Evolutionary conservation across 2,888 invertebrate genomes (phyloP).

Genomic region (Imbricaverruca yamaguchii): DNA sequence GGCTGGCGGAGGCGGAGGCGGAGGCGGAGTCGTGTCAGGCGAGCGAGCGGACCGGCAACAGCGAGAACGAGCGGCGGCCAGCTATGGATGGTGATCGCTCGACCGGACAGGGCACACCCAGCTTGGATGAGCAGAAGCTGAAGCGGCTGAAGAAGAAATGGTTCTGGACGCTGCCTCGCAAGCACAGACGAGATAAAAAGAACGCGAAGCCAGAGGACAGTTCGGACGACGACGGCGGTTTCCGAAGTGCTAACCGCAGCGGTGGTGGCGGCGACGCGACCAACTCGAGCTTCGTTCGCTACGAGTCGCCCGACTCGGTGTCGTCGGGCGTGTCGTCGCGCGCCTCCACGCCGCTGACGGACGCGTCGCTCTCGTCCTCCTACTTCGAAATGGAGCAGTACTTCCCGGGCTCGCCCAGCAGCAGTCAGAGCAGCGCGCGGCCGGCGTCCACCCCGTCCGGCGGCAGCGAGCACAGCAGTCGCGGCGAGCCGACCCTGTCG

Average conservation of each 20-base stretch:
- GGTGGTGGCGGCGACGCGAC: slow-evolving; percentile 12
- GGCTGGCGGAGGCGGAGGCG: no score
- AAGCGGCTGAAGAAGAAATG: slow-evolving; percentile 33
- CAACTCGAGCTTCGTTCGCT: slow-evolving; percentile 31
- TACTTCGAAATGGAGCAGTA: slow-evolving; percentile 23
- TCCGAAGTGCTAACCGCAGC: slow-evolving; percentile 6
- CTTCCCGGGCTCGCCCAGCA: not conserved
- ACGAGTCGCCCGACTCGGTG: slow-evolving; percentile 32
- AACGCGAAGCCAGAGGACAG: slow-evolving; percentile 31
- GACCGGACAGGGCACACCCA: not conserved
- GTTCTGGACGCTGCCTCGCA: slow-evolving; percentile 33
- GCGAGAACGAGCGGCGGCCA: no score
- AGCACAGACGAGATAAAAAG: slow-evolving; percentile 27
- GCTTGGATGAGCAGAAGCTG: slow-evolving; percentile 27
- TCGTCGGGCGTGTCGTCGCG: slow-evolving; percentile 25
- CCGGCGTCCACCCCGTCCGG: not conserved
- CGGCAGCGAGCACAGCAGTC: not conserved
- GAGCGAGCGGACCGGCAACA: no score
- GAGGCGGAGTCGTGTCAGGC: not conserved
- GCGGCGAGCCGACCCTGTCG: not conserved
- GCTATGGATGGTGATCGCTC: no score
- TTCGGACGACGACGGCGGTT: slow-evolving; percentile 32
- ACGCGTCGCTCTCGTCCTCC: slow-evolving; percentile 11
- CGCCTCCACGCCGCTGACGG: slow-evolving; percentile 8
- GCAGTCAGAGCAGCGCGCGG: not conserved